A percentile compares a stretch with the other conserved stretches of the same genome.
These are phyloP conservation scores for Burhinus bistriatus DNA, from an alignment of 2,113 vertebrate species.

Conservation along the genomic window DNA sequence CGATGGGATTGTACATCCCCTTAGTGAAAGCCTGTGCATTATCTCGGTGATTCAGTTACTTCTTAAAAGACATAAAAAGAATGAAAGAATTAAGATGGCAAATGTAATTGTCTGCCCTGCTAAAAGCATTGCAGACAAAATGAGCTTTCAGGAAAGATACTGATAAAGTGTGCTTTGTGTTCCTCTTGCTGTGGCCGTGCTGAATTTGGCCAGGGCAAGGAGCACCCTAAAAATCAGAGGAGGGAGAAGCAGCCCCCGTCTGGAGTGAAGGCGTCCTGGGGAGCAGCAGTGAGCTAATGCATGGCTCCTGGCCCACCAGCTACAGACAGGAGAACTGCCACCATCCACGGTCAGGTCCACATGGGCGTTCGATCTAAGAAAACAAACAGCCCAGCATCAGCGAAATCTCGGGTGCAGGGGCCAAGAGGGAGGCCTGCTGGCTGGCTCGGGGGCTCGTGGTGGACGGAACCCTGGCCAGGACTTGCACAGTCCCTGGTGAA, in stretches of 20 bases:
- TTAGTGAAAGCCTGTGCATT: background rate
- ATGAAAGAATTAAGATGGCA: slow-evolving; percentile 16
- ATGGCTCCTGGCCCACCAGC: accelerated
- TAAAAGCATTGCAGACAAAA: slow-evolving; percentile 32
- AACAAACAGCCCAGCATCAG: background rate
- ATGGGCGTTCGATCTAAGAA: background rate
- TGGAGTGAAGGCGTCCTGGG: background rate
- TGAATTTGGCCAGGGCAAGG: background rate
- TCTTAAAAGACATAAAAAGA: slow-evolving; percentile 4
- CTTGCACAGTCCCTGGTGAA: background rate
- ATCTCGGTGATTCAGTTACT: background rate
- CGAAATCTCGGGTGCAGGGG: accelerated
- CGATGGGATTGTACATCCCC: background rate
- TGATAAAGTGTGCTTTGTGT: background rate
- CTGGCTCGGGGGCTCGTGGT: background rate
- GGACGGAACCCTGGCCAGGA: background rate
- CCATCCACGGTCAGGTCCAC: accelerated
- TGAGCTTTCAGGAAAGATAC: background rate
- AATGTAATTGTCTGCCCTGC: slow-evolving; percentile 22
- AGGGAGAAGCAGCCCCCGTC: background rate
- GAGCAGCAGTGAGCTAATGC: background rate
- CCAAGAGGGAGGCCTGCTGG: background rate
- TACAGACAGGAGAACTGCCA: background rate
- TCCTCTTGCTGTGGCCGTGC: background rate
- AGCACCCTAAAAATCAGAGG: background rate